Evolutionary conservation across 2,113 vertebrate genomes (phyloP).

Genomic region (Sarotherodon lohbergeri): DNA sequence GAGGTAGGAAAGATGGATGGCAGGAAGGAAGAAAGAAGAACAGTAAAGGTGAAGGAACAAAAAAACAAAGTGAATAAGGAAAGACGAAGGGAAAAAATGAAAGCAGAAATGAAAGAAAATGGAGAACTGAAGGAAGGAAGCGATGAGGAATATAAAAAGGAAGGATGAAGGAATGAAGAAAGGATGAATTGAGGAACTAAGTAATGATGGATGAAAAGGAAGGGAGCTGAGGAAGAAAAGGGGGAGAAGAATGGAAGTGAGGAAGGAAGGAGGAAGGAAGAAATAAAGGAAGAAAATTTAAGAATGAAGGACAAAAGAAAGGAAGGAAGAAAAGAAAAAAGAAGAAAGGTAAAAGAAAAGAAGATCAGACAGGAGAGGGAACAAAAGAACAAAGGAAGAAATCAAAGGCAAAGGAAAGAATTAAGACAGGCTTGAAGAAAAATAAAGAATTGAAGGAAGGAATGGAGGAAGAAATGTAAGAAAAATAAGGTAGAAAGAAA

Average conservation of each 20-base stretch:
- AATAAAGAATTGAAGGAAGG: background rate
- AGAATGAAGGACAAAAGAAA: background rate
- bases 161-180: background rate
- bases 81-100: background rate
- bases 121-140: background rate
- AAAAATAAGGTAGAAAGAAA: background rate
- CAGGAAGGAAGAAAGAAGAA: background rate
- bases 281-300: background rate
- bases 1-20: background rate
- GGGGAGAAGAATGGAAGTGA: background rate
- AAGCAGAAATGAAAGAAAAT: background rate
- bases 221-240: background rate
- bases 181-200: background rate
- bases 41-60: background rate
- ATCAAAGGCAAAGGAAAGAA: background rate
- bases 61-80: background rate
- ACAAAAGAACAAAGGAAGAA: background rate
- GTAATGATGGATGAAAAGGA: background rate
- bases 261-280: background rate
- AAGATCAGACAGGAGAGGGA: background rate
- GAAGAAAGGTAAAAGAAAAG: background rate
- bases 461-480: background rate
- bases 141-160: background rate
- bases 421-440: background rate
- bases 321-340: background rate